Base-by-base conservation (phyloP, 2,113 vertebrate genomes). In the Haemorhous mexicanus region DNA sequence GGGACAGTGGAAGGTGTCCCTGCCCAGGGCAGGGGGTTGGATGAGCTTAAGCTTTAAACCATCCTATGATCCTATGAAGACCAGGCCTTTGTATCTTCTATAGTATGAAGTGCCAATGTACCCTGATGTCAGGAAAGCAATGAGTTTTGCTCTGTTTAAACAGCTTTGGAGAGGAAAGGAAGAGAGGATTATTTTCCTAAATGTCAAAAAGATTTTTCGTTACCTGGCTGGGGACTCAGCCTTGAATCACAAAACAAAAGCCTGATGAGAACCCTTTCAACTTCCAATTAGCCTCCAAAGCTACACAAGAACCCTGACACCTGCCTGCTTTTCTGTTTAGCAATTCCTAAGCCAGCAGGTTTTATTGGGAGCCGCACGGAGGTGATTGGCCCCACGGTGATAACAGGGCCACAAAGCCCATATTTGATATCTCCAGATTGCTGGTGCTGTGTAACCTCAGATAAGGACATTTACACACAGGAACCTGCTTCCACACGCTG, bases 381-480 rank as follows among this genome's bases (percentile, higher is more conserved):
- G 46, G 13, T 0, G 33, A 89, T 1, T 62, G 33, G 55, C 61
- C 76, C 53, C 4, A 0, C 0, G 32, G 73, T 0, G 5, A 27
- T 82, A 95, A 58, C 22, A 33, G 56, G 1, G 1, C 84, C 84
- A 30, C 87, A 72, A 47, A 46, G 49, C 20, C 37, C 6, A 8
- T 7, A 12, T 32, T 85, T 90, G 11, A 0, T 59, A 50, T 39
- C 76, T 58, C 55, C 73, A 47, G 68, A 43, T 74, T 27, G 21
- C 28, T 2, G 30, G 26, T 0, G 41, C 83, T 55, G 50, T 6
- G 44, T 26, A 43, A 87, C 15, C 94, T 61, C 86, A 80, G 88
- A 78, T 79, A 90, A 95, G 50, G 47, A 35, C 7, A 2, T 27
- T 55, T 12, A 76, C 63, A 52, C 56, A 21, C 5, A 28, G 39